These are phyloP conservation scores for Pelmatolapia mariae DNA, from an alignment of 2,113 vertebrate species.

Conservation along the genomic window DNA sequence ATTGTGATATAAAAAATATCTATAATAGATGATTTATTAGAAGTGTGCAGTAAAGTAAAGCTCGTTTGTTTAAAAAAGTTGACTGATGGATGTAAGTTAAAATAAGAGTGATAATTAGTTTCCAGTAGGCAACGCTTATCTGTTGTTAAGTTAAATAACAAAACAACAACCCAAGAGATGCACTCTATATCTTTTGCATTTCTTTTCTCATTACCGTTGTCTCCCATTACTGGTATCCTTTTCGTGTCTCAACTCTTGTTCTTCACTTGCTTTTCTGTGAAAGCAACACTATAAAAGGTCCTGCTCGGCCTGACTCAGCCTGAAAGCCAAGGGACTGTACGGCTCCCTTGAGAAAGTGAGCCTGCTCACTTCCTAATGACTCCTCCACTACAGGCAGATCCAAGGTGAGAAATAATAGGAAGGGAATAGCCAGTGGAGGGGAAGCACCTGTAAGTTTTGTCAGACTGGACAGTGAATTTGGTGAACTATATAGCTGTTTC, in stretches of 20 bases:
- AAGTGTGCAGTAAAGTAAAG: background rate
- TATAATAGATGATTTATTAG: background rate
- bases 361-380: constrained; percentile 49
- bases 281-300: background rate
- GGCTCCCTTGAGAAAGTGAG: constrained; percentile 46
- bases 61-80: background rate
- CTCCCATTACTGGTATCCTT: background rate
- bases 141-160: background rate
- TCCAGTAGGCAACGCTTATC: background rate
- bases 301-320: background rate
- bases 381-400: constrained; percentile 7
- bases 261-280: background rate
- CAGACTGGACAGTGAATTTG: background rate
- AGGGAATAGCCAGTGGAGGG: background rate
- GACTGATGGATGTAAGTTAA: background rate
- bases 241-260: background rate
- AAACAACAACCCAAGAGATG: background rate
- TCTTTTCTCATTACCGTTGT: background rate
- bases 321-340: constrained; percentile 13
- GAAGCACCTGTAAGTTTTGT: background rate
- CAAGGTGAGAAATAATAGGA: background rate
- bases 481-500: background rate
- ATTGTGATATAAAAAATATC: background rate
- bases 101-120: background rate
- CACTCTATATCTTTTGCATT: background rate